Evolutionary conservation across 2,888 invertebrate genomes (phyloP).

Genomic region (Caenorhabditis doughertyi): DNA sequence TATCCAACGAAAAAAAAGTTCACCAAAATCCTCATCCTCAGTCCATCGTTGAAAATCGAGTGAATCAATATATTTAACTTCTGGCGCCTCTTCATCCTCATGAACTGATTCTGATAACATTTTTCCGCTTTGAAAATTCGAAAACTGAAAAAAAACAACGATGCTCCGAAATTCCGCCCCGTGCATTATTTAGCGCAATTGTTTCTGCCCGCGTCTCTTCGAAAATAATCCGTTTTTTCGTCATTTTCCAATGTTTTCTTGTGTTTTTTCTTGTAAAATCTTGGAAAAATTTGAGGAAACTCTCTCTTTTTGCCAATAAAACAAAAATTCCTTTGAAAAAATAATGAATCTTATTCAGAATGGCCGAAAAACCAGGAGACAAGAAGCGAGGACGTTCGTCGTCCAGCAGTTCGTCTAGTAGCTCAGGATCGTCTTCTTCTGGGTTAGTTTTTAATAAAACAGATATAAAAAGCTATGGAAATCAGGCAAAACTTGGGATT

Average conservation of each 20-base stretch:
- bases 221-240: not conserved
- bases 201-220: slow-evolving; percentile 18
- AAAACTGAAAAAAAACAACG: slow-evolving; percentile 17
- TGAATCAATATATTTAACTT: slow-evolving; percentile 34
- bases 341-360: slow-evolving; percentile 20
- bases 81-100: slow-evolving; percentile 20
- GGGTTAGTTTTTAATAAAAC: slow-evolving; percentile 36
- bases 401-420: slow-evolving; percentile 71
- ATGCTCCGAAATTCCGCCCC: slow-evolving; percentile 32
- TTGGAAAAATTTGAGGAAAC: too few relatives aligned
- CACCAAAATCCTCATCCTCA: not conserved
- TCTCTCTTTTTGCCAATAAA: not conserved
- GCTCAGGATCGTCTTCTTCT: slow-evolving; percentile 65
- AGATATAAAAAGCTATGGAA: too few relatives aligned
- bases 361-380: slow-evolving; percentile 69
- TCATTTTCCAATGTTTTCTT: not conserved
- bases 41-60: slow-evolving; percentile 1
- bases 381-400: slow-evolving; percentile 64
- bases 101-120: too few relatives aligned
- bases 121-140: not conserved
- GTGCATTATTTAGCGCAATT: slow-evolving; percentile 24
- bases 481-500: too few relatives aligned
- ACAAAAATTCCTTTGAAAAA: not conserved
- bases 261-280: too few relatives aligned
- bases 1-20: slow-evolving; percentile 13